phyloP scores from a whole-genome alignment of 2,113 vertebrate species.

The Apus apus region DNA sequence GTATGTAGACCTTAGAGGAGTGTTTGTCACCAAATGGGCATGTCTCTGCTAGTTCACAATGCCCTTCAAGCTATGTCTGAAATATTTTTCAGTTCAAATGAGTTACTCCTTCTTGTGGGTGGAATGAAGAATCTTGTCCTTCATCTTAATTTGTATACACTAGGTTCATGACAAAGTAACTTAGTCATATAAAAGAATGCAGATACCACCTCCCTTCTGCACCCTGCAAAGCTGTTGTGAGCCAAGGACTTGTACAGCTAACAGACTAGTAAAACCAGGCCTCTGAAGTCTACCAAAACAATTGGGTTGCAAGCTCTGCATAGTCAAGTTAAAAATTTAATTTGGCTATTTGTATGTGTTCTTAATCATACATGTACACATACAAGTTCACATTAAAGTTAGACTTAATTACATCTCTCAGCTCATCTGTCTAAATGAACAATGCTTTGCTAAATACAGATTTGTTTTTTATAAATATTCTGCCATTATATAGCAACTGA shows the following conservation, averaged over 20 bases:
- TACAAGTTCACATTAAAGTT: background rate
- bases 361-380: background rate
- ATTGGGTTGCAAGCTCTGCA: background rate
- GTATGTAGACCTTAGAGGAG: slow-evolving; percentile 13
- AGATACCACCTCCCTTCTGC: slow-evolving; percentile 10
- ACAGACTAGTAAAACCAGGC: slow-evolving; percentile 18
- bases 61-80: slow-evolving; percentile 34
- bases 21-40: slow-evolving; percentile 45
- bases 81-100: slow-evolving; percentile 35
- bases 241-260: background rate
- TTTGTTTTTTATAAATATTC: background rate
- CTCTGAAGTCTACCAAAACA: background rate
- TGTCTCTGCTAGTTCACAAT: slow-evolving; percentile 43
- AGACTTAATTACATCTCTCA: slow-evolving; percentile 1
- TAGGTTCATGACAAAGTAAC: slow-evolving; percentile 27
- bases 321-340: slow-evolving; percentile 4
- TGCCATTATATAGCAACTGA: background rate
- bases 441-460: slow-evolving; percentile 3
- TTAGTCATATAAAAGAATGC: slow-evolving; percentile 49
- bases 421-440: background rate
- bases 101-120: slow-evolving; percentile 44
- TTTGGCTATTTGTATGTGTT: background rate
- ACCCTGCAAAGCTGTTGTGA: background rate
- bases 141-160: slow-evolving; percentile 47
- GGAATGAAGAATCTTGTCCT: slow-evolving; percentile 57